Evolutionary conservation across 30 jellyfish, hydroid and myxozoan species (phyloP).

Genomic region (Chrysaora quinquecirrha): DNA sequence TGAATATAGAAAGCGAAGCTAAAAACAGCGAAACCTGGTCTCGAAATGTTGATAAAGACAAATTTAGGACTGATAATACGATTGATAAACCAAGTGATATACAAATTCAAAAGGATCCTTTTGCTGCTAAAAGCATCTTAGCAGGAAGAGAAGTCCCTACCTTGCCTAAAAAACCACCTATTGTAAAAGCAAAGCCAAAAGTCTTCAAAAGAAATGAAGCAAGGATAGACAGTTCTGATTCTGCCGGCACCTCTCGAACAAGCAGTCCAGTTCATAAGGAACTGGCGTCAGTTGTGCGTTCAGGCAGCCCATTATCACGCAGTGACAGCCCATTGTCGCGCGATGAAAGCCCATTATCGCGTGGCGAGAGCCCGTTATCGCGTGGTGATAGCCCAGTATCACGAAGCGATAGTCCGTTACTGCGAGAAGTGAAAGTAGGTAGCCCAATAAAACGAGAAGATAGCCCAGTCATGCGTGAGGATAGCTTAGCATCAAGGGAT

Average conservation of each 20-base stretch:
- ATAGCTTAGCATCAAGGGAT: neutral
- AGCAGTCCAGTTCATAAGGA: neutral
- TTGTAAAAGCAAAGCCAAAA: neutral
- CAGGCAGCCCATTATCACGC: neutral
- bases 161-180: neutral
- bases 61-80: no score
- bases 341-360: neutral
- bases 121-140: neutral
- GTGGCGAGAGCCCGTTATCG: neutral
- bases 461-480: neutral
- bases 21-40: no score
- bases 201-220: neutral
- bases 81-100: no score
- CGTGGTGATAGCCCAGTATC: neutral
- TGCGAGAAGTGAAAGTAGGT: neutral
- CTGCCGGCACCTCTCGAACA: neutral
- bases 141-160: neutral
- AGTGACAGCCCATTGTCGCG: neutral
- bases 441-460: neutral
- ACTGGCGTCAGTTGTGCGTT: neutral
- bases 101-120: no score
- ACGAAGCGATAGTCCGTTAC: neutral
- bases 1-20: no score
- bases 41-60: no score
- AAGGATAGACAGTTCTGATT: neutral